A percentile compares a stretch with the other conserved stretches of the same genome.
These are phyloP conservation scores for Procavia capensis DNA, from an alignment of 2,113 vertebrate species.

Conservation along the genomic window DNA sequence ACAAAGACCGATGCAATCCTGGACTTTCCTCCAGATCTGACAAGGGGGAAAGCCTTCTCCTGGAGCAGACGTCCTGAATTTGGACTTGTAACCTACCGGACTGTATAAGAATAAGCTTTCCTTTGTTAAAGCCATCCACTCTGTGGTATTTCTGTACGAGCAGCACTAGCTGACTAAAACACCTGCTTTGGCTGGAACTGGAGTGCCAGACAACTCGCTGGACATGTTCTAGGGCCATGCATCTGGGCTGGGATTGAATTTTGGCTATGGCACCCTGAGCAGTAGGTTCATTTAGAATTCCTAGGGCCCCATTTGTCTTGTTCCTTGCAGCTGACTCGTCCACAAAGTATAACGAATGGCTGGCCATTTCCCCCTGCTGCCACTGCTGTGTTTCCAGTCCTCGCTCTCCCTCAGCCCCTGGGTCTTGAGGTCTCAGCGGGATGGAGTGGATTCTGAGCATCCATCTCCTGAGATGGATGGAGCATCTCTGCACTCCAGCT, in stretches of 20 bases:
- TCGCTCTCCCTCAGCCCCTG: not conserved
- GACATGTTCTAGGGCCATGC: not conserved
- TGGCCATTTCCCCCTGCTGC: not conserved
- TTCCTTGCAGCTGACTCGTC: not conserved
- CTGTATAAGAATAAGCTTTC: too few relatives aligned
- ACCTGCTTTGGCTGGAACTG: fast-evolving
- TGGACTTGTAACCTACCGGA: too few relatives aligned
- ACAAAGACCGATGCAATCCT: too few relatives aligned
- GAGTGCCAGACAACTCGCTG: not conserved
- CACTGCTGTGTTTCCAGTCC: not conserved
- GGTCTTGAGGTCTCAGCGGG: fast-evolving
- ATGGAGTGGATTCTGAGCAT: not conserved
- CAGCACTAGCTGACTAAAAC: too few relatives aligned
- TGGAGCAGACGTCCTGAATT: too few relatives aligned
- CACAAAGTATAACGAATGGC: not conserved
- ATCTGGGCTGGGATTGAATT: not conserved
- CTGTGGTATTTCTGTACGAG: too few relatives aligned
- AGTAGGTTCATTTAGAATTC: conserved; percentile 28
- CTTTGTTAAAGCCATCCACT: too few relatives aligned
- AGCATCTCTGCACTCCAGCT: not conserved
- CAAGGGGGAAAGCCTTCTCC: too few relatives aligned
- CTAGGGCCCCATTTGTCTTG: not conserved
- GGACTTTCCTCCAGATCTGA: too few relatives aligned
- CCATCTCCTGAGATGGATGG: not conserved
- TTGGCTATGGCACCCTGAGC: not conserved